phyloP scores from a whole-genome alignment of 1,140 invertebrate genomes.

The Himalopsyche phryganea region DNA sequence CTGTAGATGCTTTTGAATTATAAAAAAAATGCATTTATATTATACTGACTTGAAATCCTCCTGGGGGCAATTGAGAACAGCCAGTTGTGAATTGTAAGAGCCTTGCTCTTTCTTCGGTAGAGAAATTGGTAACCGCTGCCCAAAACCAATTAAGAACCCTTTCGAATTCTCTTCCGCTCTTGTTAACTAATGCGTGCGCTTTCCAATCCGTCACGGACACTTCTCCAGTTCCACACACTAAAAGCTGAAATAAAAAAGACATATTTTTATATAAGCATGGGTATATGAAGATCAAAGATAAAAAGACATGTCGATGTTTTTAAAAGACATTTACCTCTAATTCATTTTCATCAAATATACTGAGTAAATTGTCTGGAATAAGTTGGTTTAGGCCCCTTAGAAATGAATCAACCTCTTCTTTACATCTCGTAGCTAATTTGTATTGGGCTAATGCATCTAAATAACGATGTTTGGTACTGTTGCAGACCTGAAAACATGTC shows the following conservation, averaged over 20 bases:
- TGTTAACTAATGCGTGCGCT: constrained; percentile 81
- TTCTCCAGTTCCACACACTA: constrained; percentile 90
- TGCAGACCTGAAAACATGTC: constrained; percentile 60
- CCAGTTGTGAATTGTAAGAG: constrained; percentile 93
- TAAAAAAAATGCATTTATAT: too few relatives aligned
- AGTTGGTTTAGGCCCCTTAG: constrained; percentile 85
- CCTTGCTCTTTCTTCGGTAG: constrained; percentile 88
- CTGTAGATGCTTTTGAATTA: too few relatives aligned
- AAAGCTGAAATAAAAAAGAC: constrained; percentile 59
- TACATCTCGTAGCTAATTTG: constrained; percentile 74
- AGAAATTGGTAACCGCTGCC: constrained; percentile 88
- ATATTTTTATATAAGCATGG: neutral
- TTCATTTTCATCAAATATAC: constrained; percentile 96
- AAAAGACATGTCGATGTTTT: too few relatives aligned
- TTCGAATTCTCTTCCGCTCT: constrained; percentile 77
- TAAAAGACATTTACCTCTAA: constrained; percentile 73
- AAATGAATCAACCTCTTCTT: constrained; percentile 84
- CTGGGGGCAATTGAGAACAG: constrained; percentile 86
- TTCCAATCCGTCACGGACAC: constrained; percentile 88
- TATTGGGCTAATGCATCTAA: constrained; percentile 88
- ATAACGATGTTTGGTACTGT: constrained; percentile 78
- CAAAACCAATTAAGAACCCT: constrained; percentile 91
- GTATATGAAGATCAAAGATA: too few relatives aligned
- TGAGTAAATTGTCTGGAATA: constrained; percentile 87
- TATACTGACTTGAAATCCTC: constrained; percentile 66